A percentile compares a stretch with the other conserved stretches of the same genome.
Evolutionary conservation across 2,797 vertebrate genomes (phyloP).

Genomic region (Cynopterus sphinx): DNA sequence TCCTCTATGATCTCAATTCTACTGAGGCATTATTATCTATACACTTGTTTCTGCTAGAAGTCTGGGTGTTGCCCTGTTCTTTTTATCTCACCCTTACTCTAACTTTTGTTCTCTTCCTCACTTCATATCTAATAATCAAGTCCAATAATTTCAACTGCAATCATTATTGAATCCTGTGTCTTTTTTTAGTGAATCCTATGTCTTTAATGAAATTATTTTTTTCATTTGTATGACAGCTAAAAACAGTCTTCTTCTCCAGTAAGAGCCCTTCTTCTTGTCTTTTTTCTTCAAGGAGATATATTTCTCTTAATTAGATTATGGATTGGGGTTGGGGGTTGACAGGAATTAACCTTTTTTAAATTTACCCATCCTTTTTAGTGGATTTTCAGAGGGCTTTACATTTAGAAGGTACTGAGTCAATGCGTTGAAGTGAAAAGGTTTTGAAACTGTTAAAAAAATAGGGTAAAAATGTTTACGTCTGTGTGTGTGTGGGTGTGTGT

Average conservation of each 20-base stretch:
- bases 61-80: not conserved
- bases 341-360: not conserved
- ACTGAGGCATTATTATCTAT: not conserved
- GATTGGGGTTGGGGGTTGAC: not conserved
- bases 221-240: not conserved
- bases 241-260: not conserved
- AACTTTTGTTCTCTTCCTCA: not conserved
- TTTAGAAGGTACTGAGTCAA: not conserved
- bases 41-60: not conserved
- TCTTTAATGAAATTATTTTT: not conserved
- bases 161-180: not conserved
- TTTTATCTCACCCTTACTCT: not conserved
- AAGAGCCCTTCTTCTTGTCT: not conserved
- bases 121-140: not conserved
- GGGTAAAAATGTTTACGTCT: not conserved
- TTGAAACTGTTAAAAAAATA: not conserved
- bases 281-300: not conserved
- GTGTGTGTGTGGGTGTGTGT: not conserved
- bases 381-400: constrained; percentile 10
- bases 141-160: not conserved
- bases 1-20: not conserved
- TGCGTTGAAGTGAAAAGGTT: constrained; percentile 22
- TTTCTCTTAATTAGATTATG: not conserved
- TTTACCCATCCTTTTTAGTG: not conserved
- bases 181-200: not conserved